A percentile compares a stretch with the other conserved stretches of the same genome.
Evolutionary conservation across 64 coral and sea anemone species (phyloP).

Genomic region (Platygyra sinensis): DNA sequence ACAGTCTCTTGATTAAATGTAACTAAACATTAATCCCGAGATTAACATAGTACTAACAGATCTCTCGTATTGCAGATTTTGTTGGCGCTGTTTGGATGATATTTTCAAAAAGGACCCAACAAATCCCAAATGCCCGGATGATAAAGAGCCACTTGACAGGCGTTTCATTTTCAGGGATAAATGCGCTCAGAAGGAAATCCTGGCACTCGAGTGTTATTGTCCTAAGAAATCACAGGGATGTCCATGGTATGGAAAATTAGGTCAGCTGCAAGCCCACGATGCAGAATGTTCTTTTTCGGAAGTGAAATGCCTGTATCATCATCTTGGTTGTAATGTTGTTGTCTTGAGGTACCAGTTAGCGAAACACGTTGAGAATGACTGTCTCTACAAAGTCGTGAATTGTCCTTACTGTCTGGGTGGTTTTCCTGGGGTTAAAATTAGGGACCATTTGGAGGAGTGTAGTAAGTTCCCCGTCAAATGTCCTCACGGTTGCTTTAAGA

Average conservation of each 20-base stretch:
- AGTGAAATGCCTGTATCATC: constrained; percentile 57
- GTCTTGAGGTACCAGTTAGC: constrained; percentile 58
- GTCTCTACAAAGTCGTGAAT: constrained; percentile 33
- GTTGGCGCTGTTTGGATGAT: constrained; percentile 42
- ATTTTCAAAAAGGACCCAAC: constrained; percentile 28
- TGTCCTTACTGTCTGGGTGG: constrained; percentile 61
- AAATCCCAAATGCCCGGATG: constrained; percentile 58
- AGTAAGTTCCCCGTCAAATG: constrained; percentile 74
- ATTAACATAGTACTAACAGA: too few species aligned
- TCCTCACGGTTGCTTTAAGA: constrained; percentile 49
- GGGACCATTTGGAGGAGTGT: constrained; percentile 70
- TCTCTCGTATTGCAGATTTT: constrained; percentile 62
- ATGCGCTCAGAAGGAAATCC: constrained; percentile 60
- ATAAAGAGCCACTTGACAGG: constrained; percentile 34
- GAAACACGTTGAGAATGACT: constrained; percentile 77
- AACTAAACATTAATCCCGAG: too few species aligned
- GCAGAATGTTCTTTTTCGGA: constrained; percentile 65
- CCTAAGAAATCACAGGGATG: constrained; percentile 61
- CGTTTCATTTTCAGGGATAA: constrained; percentile 59
- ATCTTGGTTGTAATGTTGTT: constrained; percentile 41
- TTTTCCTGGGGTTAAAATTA: constrained; percentile 34
- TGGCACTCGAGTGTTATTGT: constrained; percentile 60
- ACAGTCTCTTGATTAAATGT: too few species aligned
- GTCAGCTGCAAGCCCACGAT: constrained; percentile 18
- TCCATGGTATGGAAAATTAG: constrained; percentile 56